phyloP scores from a whole-genome alignment of 2,888 invertebrate species.

The Melinopterus prodromus region DNA sequence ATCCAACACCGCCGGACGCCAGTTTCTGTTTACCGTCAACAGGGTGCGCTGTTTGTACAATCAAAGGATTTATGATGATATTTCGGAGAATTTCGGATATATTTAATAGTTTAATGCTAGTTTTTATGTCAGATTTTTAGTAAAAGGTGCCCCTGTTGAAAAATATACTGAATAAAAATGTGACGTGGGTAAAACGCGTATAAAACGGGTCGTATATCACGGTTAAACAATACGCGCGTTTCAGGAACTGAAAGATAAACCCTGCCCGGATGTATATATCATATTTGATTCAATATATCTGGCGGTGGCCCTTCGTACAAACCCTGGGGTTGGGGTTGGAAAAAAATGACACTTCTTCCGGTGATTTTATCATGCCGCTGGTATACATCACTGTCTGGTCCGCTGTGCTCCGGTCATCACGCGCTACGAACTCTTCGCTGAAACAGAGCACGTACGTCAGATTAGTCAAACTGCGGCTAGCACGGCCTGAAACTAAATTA shows the following conservation, averaged over 20 bases:
- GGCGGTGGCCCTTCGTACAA: conserved; percentile 8
- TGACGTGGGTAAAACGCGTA: not conserved
- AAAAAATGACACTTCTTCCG: conserved; percentile 48
- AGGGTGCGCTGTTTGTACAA: not conserved
- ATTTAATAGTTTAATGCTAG: too few relatives aligned
- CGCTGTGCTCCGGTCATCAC: conserved; percentile 42
- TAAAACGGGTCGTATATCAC: not conserved
- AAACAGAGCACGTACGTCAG: conserved; percentile 50
- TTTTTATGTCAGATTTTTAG: too few relatives aligned
- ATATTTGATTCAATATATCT: conserved; percentile 36
- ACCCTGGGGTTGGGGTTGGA: conserved; percentile 42
- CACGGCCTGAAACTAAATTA: conserved; percentile 51
- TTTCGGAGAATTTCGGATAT: too few relatives aligned
- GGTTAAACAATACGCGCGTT: not conserved
- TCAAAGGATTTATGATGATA: not conserved
- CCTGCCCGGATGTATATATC: conserved; percentile 28
- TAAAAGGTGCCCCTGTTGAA: too few relatives aligned
- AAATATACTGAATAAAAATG: too few relatives aligned
- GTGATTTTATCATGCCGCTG: conserved; percentile 54
- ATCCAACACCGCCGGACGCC: not conserved
- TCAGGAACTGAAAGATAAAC: conserved; percentile 4
- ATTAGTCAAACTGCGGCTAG: conserved; percentile 53
- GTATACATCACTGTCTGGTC: conserved; percentile 54
- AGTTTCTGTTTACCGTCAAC: not conserved
- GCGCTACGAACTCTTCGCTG: conserved; percentile 41